A percentile compares a stretch with the other conserved stretches of the same genome.
These are phyloP conservation scores for Caenorhabditis becei DNA, from an alignment of 2,888 invertebrate species.

Conservation along the genomic window DNA sequence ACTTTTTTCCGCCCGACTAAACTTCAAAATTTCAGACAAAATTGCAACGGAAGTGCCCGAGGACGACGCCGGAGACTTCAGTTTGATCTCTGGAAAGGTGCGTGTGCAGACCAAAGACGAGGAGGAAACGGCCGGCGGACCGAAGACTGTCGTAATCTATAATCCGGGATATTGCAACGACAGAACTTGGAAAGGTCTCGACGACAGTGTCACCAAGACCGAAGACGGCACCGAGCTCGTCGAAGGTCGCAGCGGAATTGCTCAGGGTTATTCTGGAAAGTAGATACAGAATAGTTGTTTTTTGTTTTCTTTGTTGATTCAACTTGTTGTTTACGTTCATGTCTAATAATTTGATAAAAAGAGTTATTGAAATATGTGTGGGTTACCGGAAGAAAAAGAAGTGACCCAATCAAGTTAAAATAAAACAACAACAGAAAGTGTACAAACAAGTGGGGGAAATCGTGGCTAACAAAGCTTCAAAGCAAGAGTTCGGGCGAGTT, in stretches of 20 bases:
- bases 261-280: slow-evolving; percentile 69
- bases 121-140: slow-evolving; percentile 52
- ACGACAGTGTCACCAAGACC: slow-evolving; percentile 86
- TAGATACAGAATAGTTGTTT: slow-evolving; percentile 21
- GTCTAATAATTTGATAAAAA: slow-evolving; percentile 32
- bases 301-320: slow-evolving; percentile 10
- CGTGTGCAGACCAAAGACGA: slow-evolving; percentile 61
- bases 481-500: slow-evolving; percentile 50
- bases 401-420: not conserved
- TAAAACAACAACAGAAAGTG: slow-evolving; percentile 29
- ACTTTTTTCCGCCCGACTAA: slow-evolving; percentile 13
- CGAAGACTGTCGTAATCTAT: slow-evolving; percentile 61
- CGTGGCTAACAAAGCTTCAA: slow-evolving; percentile 17
- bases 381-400: slow-evolving; percentile 22
- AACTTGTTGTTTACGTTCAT: slow-evolving; percentile 1
- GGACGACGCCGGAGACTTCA: slow-evolving; percentile 73
- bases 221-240: slow-evolving; percentile 85
- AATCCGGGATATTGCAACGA: slow-evolving; percentile 82
- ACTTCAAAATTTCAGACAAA: slow-evolving; percentile 62
- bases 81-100: slow-evolving; percentile 77
- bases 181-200: slow-evolving; percentile 91
- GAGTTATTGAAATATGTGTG: slow-evolving; percentile 20
- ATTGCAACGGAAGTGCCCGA: slow-evolving; percentile 60
- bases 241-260: slow-evolving; percentile 81
- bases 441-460: slow-evolving; percentile 25